A percentile compares a stretch with the other conserved stretches of the same genome.
These are phyloP conservation scores for Drosophila kikkawai DNA, from an alignment of 1,140 invertebrate genomes.

Conservation along the genomic window DNA sequence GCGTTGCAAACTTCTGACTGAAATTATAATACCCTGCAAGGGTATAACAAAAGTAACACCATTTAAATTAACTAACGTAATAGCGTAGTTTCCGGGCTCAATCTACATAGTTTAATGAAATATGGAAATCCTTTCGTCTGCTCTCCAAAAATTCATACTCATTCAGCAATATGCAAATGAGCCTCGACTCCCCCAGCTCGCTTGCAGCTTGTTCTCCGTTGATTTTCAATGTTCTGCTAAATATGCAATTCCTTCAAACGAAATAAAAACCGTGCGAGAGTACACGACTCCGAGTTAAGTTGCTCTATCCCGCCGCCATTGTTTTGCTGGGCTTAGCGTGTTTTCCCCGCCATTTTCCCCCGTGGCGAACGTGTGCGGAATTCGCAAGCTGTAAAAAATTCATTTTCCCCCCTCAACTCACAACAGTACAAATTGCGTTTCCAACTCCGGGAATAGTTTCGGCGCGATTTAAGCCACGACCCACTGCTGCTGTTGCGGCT, in stretches of 20 bases:
- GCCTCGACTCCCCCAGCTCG: background rate
- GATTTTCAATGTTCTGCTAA: slow-evolving; percentile 35
- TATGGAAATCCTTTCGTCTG: slow-evolving; percentile 32
- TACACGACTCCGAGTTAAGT: slow-evolving; percentile 24
- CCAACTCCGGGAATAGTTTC: slow-evolving; percentile 5
- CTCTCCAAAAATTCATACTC: slow-evolving; percentile 30
- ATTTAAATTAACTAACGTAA: background rate
- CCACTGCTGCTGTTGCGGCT: slow-evolving; percentile 5
- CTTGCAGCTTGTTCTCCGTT: slow-evolving; percentile 2
- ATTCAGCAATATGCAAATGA: slow-evolving; percentile 58
- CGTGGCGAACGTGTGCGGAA: slow-evolving; percentile 42
- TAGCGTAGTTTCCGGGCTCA: background rate
- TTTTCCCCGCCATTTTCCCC: slow-evolving; percentile 6
- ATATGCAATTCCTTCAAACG: slow-evolving; percentile 61
- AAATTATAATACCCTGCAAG: no score
- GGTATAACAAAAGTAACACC: background rate
- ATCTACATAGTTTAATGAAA: slow-evolving; percentile 23
- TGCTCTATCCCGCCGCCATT: slow-evolving; percentile 15
- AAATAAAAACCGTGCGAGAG: slow-evolving; percentile 53
- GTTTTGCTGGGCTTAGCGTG: slow-evolving; percentile 15
- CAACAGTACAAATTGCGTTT: slow-evolving; percentile 17
- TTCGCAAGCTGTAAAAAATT: slow-evolving; percentile 39
- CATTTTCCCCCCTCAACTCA: slow-evolving; percentile 1
- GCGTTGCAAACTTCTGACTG: no score
- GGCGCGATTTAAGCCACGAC: slow-evolving; percentile 14